Evolutionary conservation across 2,113 vertebrate genomes (phyloP), one percentile per base, ranked within the genome.

Genomic region (Narcine bancroftii): DNA sequence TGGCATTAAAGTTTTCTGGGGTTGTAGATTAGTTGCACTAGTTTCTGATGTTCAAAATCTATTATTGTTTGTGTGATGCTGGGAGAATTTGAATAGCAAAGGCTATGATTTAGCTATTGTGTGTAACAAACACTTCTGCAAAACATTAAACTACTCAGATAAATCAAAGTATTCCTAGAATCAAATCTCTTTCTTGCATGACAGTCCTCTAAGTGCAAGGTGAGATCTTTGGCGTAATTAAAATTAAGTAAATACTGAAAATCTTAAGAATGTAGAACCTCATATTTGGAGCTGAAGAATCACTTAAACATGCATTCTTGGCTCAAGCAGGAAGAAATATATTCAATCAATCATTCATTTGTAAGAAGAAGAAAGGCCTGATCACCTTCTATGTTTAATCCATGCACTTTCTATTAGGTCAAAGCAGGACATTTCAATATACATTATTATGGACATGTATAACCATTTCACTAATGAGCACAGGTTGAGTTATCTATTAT

Each of bases 1-100:
- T 71, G 89, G 89, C 39, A 91, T 71, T 69, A 45, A 69, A 69
- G 39, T 33, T 91, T 39, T 45, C n/a, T 87, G 89, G 26, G 13
- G 11, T 26, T 89, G 85, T 65, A 50, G 36, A 65, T 65, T 65
- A 89, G 65, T 91, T 91, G 65, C 89, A 91, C 21, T 47, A 19
- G 13, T 69, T 91, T 42, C 89, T 91, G 63, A 39, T 45, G 63
- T 17, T 29, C 65, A 45, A 13, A 47, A 17, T 36, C 17, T 65
- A 65, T 10, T 47, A 33, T 47, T 91, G 65, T 71, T 42, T 15
- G 45, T 65, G 24, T 69, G 89, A 69, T 71, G 65, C 39, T 71
- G 24, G 65, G 60, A 91, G 65, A 65, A 71, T 24, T 47, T 91
- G 17, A 10, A 33, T 69, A 91, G 39, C 63, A 42, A 69, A 69